phyloP scores from a whole-genome alignment of 2,113 vertebrate species.

The Megaceryle maxima region DNA sequence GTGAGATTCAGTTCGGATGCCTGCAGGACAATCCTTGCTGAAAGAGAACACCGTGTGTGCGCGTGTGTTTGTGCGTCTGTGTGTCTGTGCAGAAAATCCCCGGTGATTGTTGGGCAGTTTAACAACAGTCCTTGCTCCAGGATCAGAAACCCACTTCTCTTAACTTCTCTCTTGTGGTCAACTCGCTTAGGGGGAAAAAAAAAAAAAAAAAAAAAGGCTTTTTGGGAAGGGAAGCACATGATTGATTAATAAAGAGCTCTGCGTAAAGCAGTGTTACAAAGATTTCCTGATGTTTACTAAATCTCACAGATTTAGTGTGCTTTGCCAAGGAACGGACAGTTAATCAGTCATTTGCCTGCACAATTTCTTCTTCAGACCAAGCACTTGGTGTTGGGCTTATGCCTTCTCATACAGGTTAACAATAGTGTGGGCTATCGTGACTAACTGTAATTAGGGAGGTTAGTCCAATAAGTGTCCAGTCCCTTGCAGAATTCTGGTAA shows the following conservation, averaged over 20 bases:
- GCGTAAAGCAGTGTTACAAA: neutral
- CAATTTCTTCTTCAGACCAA: neutral
- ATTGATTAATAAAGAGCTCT: neutral
- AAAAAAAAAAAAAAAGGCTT: neutral
- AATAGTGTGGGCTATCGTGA: neutral
- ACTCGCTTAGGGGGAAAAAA: neutral
- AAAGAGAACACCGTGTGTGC: neutral
- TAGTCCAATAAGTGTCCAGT: neutral
- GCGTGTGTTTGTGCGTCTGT: neutral
- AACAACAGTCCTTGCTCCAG: neutral
- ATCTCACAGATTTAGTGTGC: slow-evolving; percentile 34
- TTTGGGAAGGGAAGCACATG: slow-evolving; percentile 29
- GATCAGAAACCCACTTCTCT: slow-evolving; percentile 14
- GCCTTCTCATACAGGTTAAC: neutral
- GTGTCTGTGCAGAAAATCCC: neutral
- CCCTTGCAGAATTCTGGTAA: neutral
- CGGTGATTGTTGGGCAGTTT: neutral
- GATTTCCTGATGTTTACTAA: neutral
- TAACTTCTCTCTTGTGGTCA: neutral
- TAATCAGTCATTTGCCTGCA: neutral
- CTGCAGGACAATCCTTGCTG: slow-evolving; percentile 38
- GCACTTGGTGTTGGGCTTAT: neutral
- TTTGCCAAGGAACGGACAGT: neutral
- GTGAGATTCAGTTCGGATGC: neutral
- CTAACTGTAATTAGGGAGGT: neutral